phyloP scores from a whole-genome alignment of 2,888 invertebrate species.

The Ichneumon xanthorius region DNA sequence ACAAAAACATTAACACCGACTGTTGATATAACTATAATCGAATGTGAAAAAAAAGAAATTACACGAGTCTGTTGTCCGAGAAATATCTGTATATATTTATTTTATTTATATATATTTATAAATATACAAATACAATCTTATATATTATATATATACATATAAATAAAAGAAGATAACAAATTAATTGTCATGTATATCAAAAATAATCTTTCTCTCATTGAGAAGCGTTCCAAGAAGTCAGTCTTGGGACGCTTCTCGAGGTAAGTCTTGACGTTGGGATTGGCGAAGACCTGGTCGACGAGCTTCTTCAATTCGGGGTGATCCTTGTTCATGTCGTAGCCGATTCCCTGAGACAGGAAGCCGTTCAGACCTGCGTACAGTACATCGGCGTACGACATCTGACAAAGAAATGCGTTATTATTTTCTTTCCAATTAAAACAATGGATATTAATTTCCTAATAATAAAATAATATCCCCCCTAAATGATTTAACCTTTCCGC shows the following conservation, averaged over 20 bases:
- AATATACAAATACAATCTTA: too few relatives aligned
- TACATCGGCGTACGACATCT: constrained; percentile 85
- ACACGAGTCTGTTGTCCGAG: too few relatives aligned
- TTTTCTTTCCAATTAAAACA: neutral
- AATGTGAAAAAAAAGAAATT: neutral
- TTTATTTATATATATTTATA: too few relatives aligned
- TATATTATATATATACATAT: neutral
- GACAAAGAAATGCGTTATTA: constrained; percentile 53
- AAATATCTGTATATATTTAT: too few relatives aligned
- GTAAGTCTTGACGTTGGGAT: constrained; percentile 84
- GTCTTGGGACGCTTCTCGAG: constrained; percentile 80
- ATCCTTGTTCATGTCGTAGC: constrained; percentile 80
- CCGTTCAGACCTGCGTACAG: constrained; percentile 82
- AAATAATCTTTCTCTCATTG: constrained; percentile 22
- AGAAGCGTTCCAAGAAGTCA: too few relatives aligned
- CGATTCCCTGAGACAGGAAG: constrained; percentile 77
- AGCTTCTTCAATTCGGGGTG: constrained; percentile 84
- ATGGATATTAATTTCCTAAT: too few relatives aligned
- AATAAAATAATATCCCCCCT: too few relatives aligned
- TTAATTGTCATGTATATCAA: constrained; percentile 22
- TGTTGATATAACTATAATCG: neutral
- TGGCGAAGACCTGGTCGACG: constrained; percentile 80
- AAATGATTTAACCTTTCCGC: constrained; percentile 76
- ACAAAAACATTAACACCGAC: neutral
- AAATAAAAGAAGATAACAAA: constrained; percentile 25